Evolutionary conservation across 1,140 invertebrate genomes (phyloP), one percentile per base, ranked within the genome.

Genomic region (Macrostomum lignano): DNA sequence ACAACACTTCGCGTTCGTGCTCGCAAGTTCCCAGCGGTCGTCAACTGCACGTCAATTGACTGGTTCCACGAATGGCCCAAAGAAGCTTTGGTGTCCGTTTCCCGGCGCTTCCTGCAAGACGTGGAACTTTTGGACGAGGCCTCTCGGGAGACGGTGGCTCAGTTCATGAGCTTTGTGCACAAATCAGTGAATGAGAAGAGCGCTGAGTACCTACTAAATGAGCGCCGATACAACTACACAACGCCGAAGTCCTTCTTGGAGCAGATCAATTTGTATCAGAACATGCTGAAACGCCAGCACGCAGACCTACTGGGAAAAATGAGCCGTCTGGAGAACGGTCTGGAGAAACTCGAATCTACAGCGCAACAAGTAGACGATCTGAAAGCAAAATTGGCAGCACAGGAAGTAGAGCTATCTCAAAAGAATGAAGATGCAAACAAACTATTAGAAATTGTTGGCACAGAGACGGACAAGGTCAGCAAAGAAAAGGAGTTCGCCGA

Each of bases 21-120:
- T 22, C 65, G 82, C 40, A 84, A 88, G 61, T 93, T 91, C 56
- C 84, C 82, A 11, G 79, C 81, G 28, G 67, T 93, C 24, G 76
- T 81, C 39, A 91, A 84, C 55, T 79, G 75, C 46, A 86, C 81
- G 9, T 70, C 71, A 34, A 82, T 88, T 38, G 82, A 88, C 55
- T 93, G 82, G 82, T 91, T 91, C 53, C 79, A 91, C 48, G 78
- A 86, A 35, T 93, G 84, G 62, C 82, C 82, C 11, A 74, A 84
- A 61, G 77, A 88, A 58, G 78, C 78, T 17, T 55, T 84, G n/a
- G 70, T 79, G 29, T 79, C 76, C 17, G 84, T 91, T 1, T 75
- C 78, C 21, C 69, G 72, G 51, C 67, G 71, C 43, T 91, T 88
- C 53, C 57, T 93, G 26, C 66, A 71, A 42, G 72, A 79, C 45